These are phyloP conservation scores for Sinella curviseta DNA, from an alignment of 1,140 invertebrate species.

Conservation along the genomic window DNA sequence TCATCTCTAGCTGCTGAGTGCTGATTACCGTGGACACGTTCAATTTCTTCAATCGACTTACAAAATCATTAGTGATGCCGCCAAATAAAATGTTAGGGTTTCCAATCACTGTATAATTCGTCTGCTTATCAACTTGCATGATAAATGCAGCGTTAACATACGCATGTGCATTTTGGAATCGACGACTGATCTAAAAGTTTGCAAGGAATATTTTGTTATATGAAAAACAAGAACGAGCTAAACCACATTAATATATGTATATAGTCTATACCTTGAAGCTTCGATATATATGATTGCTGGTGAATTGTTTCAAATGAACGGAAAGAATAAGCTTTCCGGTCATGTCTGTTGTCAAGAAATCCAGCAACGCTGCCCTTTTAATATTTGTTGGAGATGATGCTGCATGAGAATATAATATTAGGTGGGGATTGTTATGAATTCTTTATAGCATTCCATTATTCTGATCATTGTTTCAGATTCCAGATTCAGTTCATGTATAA, in stretches of 20 bases:
- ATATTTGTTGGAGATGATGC: conserved; percentile 2
- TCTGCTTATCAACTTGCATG: conserved; percentile 61
- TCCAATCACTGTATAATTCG: conserved; percentile 55
- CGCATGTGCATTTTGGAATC: conserved; percentile 79
- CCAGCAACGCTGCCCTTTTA: conserved; percentile 50
- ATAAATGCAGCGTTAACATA: conserved; percentile 79
- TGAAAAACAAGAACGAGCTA: background rate
- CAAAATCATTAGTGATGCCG: conserved; percentile 69
- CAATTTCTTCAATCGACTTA: conserved; percentile 54
- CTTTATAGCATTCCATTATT: too few relatives aligned
- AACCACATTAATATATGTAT: background rate
- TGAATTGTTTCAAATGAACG: conserved; percentile 60
- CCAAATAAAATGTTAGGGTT: conserved; percentile 67
- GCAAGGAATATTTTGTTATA: background rate
- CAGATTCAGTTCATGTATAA: too few relatives aligned
- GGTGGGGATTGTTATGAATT: background rate
- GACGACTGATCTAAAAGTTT: conserved; percentile 67
- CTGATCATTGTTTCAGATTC: too few relatives aligned
- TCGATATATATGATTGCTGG: conserved; percentile 56
- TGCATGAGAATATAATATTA: background rate
- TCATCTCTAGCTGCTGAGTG: too few relatives aligned
- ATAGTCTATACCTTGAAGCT: conserved; percentile 68
- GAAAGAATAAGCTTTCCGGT: conserved; percentile 64
- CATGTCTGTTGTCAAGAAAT: conserved; percentile 65
- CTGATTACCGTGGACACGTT: background rate